Evolutionary conservation across 2,797 vertebrate genomes (phyloP).

Genomic region (Labeo calbasu): DNA sequence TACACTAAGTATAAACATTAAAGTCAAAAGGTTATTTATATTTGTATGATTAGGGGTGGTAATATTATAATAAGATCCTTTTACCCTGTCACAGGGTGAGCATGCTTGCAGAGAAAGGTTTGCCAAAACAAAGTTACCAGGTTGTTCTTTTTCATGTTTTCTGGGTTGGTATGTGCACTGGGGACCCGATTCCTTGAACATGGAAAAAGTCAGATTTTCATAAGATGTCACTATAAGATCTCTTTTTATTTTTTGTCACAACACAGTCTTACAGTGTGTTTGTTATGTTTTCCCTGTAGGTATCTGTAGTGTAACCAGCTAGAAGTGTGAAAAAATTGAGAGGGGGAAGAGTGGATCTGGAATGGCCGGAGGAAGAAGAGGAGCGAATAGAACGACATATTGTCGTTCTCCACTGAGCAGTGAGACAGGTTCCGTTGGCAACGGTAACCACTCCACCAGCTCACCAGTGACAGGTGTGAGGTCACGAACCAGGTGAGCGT

Average conservation of each 20-base stretch:
- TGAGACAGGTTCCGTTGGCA: slow-evolving; percentile 86
- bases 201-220: no score
- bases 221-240: no score
- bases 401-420: slow-evolving; percentile 90
- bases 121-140: no score
- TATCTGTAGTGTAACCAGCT: slow-evolving; percentile 1
- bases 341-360: slow-evolving; percentile 67
- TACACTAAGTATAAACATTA: not conserved
- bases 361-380: slow-evolving; percentile 96
- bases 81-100: no score
- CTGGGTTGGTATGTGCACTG: no score
- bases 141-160: no score
- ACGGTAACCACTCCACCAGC: slow-evolving; percentile 85
- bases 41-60: not conserved
- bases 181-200: no score
- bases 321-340: not conserved
- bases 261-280: not conserved
- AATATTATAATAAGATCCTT: no score
- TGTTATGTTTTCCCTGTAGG: slow-evolving; percentile 1
- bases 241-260: not conserved
- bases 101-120: no score
- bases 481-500: slow-evolving; percentile 86
- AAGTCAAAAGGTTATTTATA: not conserved
- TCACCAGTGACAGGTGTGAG: slow-evolving; percentile 91
- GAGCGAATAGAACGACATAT: slow-evolving; percentile 91